Evolutionary conservation across 2,797 vertebrate species (phyloP), one percentile per base, ranked within the genome.

Genomic region (Taenioides sp.): DNA sequence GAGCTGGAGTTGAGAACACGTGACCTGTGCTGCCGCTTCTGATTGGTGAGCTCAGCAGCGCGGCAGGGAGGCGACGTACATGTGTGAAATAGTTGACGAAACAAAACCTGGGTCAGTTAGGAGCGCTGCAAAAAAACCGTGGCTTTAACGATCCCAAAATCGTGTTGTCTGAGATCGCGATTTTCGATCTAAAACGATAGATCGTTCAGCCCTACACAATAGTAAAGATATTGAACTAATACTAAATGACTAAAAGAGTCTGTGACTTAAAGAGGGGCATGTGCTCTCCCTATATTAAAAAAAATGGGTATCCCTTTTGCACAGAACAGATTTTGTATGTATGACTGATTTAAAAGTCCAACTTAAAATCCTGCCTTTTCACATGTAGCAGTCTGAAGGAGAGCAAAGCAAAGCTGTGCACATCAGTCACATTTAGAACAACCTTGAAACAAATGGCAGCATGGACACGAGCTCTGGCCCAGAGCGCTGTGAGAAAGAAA

Each of bases 351-450:
- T 37, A 69, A 80, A 79, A 54, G 59, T 82, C 84, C 73, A 22
- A 55, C 20, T 55, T 22, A n/a, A 55, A 55, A 11, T 55, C n/a
- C 52, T 54, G 7, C 20, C 67, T 73, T 79, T 85, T 72, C 75
- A 71, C 78, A 84, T 82, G 81, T 79, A 70, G 76, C 76, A 25
- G 73, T 52, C 74, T 62, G 76, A 81, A 75, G 77, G 73, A 81
- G 74, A 80, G 80, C 80, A 86, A 87, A 89, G 84, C 80, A 85
- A 89, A 86, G 80, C 80, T 70, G 73, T 68, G 73, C 71, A 82
- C 86, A 88, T 92, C 90, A 79, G 83, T 92, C 89, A 88, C 86
- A 88, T 92, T 90, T 88, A 87, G 89, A 87, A 85, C 86, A 91
- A 91, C 87, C 90, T 90, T 90, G 88, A 87, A 88, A 88, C 80